Conservation (phyloP, 2,797 vertebrate species). For the Macropus fuliginosus region DNA sequence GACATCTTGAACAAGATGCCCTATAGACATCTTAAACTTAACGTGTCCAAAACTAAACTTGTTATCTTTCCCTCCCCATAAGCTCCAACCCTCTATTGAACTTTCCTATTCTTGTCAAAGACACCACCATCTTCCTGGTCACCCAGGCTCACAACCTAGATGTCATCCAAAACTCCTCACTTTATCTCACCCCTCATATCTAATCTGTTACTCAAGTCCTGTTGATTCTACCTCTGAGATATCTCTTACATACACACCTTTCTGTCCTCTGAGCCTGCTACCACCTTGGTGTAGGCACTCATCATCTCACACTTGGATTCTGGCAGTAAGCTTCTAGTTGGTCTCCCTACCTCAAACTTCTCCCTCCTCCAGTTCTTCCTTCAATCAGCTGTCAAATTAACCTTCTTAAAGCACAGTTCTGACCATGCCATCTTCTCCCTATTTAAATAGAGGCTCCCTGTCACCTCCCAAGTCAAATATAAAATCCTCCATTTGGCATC, state of each 20-base stretch:
- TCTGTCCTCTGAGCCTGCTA: too few species aligned
- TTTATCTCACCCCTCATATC: neutral
- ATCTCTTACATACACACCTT: neutral
- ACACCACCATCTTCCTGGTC: neutral
- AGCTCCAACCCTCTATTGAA: neutral
- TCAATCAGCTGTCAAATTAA: too few species aligned
- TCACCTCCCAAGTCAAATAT: too few species aligned
- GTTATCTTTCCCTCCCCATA: neutral
- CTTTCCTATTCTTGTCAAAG: neutral
- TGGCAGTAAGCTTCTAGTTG: too few species aligned
- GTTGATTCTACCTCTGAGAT: neutral
- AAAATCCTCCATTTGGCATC: neutral
- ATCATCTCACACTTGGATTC: too few species aligned
- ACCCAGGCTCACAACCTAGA: neutral
- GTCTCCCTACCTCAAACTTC: too few species aligned
- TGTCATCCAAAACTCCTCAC: neutral
- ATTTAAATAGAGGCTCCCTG: too few species aligned
- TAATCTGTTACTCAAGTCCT: neutral
- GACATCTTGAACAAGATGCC: neutral
- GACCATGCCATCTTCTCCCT: too few species aligned
- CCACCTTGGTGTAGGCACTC: too few species aligned
- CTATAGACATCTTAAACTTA: too few species aligned
- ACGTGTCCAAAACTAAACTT: neutral
- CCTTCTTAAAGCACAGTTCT: too few species aligned
- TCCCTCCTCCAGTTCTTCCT: too few species aligned